A percentile compares a stretch with the other conserved stretches of the same genome.
phyloP scores from a whole-genome alignment of 2,797 vertebrate genomes.

The Nasua narica region DNA sequence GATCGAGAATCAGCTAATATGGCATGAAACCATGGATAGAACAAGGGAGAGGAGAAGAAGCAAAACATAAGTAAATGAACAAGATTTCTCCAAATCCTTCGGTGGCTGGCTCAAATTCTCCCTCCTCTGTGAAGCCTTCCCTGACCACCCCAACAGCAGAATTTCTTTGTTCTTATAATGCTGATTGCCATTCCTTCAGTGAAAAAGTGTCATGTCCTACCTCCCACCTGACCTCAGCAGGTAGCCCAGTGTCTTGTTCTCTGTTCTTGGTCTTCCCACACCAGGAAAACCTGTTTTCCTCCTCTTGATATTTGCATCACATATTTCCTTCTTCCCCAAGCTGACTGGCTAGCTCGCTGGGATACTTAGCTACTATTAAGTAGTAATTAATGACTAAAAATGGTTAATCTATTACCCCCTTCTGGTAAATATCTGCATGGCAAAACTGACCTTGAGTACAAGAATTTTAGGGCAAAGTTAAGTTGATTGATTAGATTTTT shows the following conservation, averaged over 20 bases:
- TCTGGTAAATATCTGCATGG: neutral
- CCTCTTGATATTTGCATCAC: neutral
- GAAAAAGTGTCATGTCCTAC: accelerated
- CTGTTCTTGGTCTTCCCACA: neutral
- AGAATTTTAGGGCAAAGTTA: conserved; percentile 7
- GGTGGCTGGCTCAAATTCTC: neutral
- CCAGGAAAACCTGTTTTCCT: neutral
- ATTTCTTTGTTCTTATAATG: neutral
- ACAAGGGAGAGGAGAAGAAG: neutral
- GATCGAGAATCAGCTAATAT: neutral
- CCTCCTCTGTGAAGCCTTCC: neutral
- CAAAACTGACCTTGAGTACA: neutral
- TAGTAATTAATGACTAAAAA: neutral
- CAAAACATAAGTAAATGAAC: neutral
- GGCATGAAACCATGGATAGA: neutral
- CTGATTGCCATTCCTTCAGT: neutral
- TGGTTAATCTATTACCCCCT: neutral
- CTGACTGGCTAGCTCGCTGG: neutral
- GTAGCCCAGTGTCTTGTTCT: neutral
- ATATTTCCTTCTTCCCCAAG: neutral
- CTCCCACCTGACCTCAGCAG: neutral
- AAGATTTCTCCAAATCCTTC: neutral
- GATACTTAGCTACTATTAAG: neutral
- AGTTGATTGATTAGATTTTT: too few relatives aligned
- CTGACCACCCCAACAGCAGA: neutral